phyloP scores from a whole-genome alignment of 2,888 invertebrate genomes.

The Drosophila dives region DNA sequence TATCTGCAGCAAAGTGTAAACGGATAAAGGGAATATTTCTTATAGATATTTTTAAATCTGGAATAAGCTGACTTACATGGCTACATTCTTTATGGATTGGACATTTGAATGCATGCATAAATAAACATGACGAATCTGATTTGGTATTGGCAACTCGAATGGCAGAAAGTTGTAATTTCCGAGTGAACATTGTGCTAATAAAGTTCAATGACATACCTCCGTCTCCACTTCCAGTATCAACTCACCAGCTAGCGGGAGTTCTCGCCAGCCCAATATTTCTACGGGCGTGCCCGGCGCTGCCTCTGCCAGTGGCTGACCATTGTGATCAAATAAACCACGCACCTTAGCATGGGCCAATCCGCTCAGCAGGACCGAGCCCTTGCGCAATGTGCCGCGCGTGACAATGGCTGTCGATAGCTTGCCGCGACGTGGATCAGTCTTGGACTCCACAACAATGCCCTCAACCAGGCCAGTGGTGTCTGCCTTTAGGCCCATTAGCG shows the following conservation, averaged over 20 bases:
- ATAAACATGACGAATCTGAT: background rate
- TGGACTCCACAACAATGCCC: slow-evolving; percentile 95
- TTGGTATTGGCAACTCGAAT: background rate
- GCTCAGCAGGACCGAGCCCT: slow-evolving; percentile 92
- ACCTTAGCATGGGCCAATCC: slow-evolving; percentile 94
- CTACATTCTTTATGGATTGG: background rate
- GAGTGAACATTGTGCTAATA: background rate
- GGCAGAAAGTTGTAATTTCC: background rate
- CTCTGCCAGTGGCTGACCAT: slow-evolving; percentile 88
- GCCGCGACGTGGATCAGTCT: slow-evolving; percentile 88
- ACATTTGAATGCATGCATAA: background rate
- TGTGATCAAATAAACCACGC: slow-evolving; percentile 91
- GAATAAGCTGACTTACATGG: background rate
- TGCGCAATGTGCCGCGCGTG: slow-evolving; percentile 93
- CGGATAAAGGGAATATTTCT: background rate
- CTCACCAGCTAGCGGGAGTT: slow-evolving; percentile 95
- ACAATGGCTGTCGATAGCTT: slow-evolving; percentile 94
- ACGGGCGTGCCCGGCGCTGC: slow-evolving; percentile 92
- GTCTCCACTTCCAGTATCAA: slow-evolving; percentile 92
- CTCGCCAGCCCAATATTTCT: slow-evolving; percentile 96
- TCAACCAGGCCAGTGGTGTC: slow-evolving; percentile 94
- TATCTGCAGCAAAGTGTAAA: background rate
- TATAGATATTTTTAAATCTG: background rate
- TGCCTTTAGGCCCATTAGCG: slow-evolving; percentile 93
- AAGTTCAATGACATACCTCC: slow-evolving; percentile 86